Percentiles rank a stretch among this genome's conserved stretches.
Evolutionary conservation across 2,797 vertebrate genomes (phyloP).

Genomic region (Heteromormyrus szaboi): DNA sequence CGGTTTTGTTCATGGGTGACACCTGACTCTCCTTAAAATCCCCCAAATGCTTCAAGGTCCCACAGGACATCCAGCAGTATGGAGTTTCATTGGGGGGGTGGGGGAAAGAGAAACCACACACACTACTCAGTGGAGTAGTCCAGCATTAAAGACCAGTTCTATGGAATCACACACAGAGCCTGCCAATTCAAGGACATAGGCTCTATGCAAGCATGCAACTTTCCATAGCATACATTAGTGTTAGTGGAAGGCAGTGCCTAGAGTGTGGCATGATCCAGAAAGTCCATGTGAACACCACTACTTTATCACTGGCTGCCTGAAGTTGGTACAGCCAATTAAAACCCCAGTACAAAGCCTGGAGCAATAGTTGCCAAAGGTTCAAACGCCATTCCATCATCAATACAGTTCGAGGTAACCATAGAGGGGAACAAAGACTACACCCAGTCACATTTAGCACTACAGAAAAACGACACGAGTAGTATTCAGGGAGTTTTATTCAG

Average conservation of each 20-base stretch:
- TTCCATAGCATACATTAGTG: neutral
- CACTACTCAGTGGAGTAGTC: neutral
- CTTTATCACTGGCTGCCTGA: neutral
- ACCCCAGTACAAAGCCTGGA: neutral
- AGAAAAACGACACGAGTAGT: neutral
- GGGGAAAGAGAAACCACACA: too few relatives aligned
- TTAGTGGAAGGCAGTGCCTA: neutral
- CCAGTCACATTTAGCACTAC: neutral
- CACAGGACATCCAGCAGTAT: neutral
- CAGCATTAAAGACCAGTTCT: neutral
- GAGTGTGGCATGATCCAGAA: neutral
- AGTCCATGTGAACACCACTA: neutral
- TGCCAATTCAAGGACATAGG: neutral
- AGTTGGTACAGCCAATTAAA: neutral
- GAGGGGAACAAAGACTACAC: neutral
- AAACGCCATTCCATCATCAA: neutral
- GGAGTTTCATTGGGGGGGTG: neutral
- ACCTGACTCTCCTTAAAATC: neutral
- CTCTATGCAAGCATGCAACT: neutral
- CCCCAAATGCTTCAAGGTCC: neutral
- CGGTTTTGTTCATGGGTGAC: neutral
- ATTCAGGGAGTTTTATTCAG: slow-evolving; percentile 12
- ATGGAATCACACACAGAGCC: neutral
- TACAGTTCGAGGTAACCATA: neutral
- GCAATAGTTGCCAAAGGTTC: neutral